These are phyloP conservation scores for Morbakka virulenta DNA, from an alignment of 30 jellyfish, hydroid and myxozoan species.

Conservation along the genomic window DNA sequence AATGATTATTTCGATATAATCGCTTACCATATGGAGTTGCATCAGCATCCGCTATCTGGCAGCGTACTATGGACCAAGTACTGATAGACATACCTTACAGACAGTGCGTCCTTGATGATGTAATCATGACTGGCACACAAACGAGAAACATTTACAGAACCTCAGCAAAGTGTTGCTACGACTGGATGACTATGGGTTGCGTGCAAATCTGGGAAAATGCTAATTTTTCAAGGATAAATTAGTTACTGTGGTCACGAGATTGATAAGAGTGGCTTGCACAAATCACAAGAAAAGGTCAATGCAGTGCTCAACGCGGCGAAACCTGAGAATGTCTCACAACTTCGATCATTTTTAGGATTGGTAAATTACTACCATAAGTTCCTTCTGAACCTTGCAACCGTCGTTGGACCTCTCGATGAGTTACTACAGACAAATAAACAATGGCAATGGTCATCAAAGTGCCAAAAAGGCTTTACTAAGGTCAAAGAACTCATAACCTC, in stretches of 20 bases:
- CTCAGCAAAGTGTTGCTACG: background rate
- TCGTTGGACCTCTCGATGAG: slow-evolving; percentile 50
- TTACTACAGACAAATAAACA: too few relatives aligned
- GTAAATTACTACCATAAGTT: slow-evolving; percentile 12
- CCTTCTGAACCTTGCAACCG: too few relatives aligned
- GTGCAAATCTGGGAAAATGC: slow-evolving; percentile 31
- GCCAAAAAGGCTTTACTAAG: too few relatives aligned
- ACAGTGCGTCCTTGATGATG: slow-evolving; percentile 18
- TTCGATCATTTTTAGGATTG: slow-evolving; percentile 59
- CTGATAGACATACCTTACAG: slow-evolving; percentile 18
- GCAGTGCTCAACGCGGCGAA: slow-evolving; percentile 18
- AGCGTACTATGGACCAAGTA: slow-evolving; percentile 34
- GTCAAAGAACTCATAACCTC: too few relatives aligned
- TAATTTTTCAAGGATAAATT: slow-evolving; percentile 20
- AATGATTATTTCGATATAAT: slow-evolving; percentile 38
- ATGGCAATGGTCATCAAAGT: too few relatives aligned
- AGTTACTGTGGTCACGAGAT: slow-evolving; percentile 8
- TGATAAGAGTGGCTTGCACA: slow-evolving; percentile 23
- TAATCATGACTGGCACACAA: slow-evolving; percentile 24
- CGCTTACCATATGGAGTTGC: slow-evolving; percentile 55
- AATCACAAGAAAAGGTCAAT: slow-evolving; percentile 16
- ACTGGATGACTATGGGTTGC: background rate
- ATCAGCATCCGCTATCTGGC: slow-evolving; percentile 51
- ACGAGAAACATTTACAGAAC: slow-evolving; percentile 11
- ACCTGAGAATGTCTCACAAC: slow-evolving; percentile 51